A percentile compares a stretch with the other conserved stretches of the same genome.
phyloP scores from a whole-genome alignment of 2,888 invertebrate species.

The Gastrophysa polygoni region DNA sequence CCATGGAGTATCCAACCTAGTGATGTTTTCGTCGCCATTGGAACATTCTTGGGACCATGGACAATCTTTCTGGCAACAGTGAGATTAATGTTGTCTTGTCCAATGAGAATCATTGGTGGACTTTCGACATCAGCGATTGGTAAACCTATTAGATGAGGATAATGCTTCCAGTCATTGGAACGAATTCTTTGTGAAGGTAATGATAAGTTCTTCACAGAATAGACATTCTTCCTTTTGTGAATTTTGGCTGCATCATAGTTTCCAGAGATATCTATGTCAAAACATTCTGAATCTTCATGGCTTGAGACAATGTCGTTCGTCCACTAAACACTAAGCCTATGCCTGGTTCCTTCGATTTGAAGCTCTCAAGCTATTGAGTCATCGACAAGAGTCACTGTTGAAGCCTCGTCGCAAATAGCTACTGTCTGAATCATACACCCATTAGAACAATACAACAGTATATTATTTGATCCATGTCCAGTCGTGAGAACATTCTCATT shows the following conservation, averaged over 20 bases:
- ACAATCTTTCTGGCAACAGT: not conserved
- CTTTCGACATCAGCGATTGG: not conserved
- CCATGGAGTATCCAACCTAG: not conserved
- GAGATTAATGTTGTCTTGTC: not conserved
- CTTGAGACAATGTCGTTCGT: not conserved
- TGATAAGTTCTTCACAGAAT: not conserved
- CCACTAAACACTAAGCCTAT: not conserved
- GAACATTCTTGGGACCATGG: not conserved
- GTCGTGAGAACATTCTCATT: too few relatives aligned
- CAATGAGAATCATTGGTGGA: not conserved
- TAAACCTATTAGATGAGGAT: not conserved
- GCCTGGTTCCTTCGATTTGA: not conserved
- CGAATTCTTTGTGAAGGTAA: not conserved
- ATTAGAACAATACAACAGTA: too few relatives aligned
- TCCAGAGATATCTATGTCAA: not conserved
- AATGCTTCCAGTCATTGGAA: not conserved
- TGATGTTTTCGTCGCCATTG: not conserved
- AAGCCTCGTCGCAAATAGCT: not conserved
- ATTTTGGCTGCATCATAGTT: not conserved
- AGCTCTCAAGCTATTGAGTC: not conserved
- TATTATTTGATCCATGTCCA: too few relatives aligned
- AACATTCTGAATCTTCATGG: not conserved
- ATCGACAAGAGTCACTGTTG: not conserved
- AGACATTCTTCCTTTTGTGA: not conserved
- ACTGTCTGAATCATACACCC: not conserved